These are phyloP conservation scores for Nycticorax nycticorax DNA, from an alignment of 2,113 vertebrate genomes.

Conservation along the genomic window DNA sequence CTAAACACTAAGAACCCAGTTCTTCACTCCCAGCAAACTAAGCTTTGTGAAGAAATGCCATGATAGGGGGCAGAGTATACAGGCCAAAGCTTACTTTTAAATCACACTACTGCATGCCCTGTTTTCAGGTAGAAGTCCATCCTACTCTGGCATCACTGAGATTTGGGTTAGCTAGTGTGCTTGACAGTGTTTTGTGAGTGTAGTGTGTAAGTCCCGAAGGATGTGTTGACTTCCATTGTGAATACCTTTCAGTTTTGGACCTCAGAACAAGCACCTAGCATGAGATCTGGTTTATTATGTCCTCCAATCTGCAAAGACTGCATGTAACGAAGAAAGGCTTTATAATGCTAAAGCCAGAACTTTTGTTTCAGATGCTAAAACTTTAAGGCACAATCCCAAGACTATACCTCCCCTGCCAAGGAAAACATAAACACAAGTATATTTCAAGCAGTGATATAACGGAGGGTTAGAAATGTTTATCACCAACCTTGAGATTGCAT, in stretches of 20 bases:
- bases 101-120: not conserved
- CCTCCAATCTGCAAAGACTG: not conserved
- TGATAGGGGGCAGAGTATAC: not conserved
- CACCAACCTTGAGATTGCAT: not conserved
- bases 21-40: not conserved
- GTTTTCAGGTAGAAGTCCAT: not conserved
- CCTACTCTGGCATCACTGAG: not conserved
- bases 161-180: not conserved
- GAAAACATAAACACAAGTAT: not conserved
- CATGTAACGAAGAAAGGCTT: not conserved
- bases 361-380: not conserved
- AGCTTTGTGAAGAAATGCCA: not conserved
- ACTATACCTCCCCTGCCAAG: not conserved
- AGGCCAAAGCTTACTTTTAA: not conserved
- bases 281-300: not conserved
- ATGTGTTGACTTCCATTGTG: not conserved
- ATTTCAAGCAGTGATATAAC: not conserved
- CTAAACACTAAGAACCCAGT: not conserved
- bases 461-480: not conserved
- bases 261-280: not conserved
- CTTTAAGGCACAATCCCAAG: not conserved
- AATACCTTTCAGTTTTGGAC: not conserved
- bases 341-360: not conserved
- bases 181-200: not conserved
- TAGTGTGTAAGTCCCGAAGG: not conserved